Evolutionary conservation across 2,888 invertebrate species (phyloP).

Genomic region (Agrochola macilenta): DNA sequence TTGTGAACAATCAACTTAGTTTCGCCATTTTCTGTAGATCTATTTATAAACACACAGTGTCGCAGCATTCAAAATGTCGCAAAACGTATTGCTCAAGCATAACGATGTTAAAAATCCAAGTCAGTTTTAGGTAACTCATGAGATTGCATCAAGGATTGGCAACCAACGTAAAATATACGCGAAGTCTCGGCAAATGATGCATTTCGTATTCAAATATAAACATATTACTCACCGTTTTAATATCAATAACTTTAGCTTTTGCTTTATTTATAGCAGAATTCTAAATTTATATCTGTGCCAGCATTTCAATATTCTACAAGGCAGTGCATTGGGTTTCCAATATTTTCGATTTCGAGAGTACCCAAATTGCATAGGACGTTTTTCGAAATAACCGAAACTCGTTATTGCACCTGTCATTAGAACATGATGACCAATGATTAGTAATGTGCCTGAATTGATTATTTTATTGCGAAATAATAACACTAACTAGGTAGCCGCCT

Average conservation of each 20-base stretch:
- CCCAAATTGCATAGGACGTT: neutral
- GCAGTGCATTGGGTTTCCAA: slow-evolving; percentile 6
- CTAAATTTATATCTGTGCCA: slow-evolving; percentile 15
- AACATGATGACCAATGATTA: slow-evolving; percentile 70
- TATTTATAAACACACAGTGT: slow-evolving; percentile 39
- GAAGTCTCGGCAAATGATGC: slow-evolving; percentile 25
- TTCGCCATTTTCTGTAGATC: slow-evolving; percentile 25
- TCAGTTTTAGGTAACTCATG: slow-evolving; percentile 47
- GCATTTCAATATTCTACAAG: slow-evolving; percentile 14
- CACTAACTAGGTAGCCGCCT: slow-evolving; percentile 66
- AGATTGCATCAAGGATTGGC: slow-evolving; percentile 50
- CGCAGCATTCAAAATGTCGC: slow-evolving; percentile 26
- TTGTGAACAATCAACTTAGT: slow-evolving; percentile 25
- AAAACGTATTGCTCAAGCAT: slow-evolving; percentile 46
- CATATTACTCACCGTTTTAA: slow-evolving; percentile 37
- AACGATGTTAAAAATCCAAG: slow-evolving; percentile 53
- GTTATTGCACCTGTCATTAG: slow-evolving; percentile 47
- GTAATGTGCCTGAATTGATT: slow-evolving; percentile 76
- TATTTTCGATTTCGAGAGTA: slow-evolving; percentile 7
- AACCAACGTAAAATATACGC: slow-evolving; percentile 47
- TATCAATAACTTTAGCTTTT: slow-evolving; percentile 50
- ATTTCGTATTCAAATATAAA: slow-evolving; percentile 54
- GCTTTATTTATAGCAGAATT: slow-evolving; percentile 32
- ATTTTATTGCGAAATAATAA: slow-evolving; percentile 81
- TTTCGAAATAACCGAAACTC: slow-evolving; percentile 45